phyloP scores from a whole-genome alignment of 2,888 invertebrate genomes.

The Pheosia gnoma region DNA sequence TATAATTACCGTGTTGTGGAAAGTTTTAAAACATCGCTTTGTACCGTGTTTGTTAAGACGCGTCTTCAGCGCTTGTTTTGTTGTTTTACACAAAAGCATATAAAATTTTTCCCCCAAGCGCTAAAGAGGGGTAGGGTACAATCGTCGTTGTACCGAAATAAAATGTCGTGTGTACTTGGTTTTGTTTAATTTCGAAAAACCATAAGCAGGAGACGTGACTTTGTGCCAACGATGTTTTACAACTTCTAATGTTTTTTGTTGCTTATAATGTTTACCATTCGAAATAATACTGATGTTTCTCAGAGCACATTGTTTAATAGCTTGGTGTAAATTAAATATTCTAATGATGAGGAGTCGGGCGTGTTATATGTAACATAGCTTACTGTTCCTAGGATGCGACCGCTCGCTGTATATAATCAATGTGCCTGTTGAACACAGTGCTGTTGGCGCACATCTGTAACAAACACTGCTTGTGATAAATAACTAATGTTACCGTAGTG shows the following conservation, averaged over 20 bases:
- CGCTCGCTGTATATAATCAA: constrained; percentile 17
- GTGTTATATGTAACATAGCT: constrained; percentile 27
- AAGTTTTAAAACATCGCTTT: constrained; percentile 32
- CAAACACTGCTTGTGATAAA: constrained; percentile 49
- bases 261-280: constrained; percentile 29
- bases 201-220: no score
- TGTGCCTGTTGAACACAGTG: constrained; percentile 38
- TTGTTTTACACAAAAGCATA: no score
- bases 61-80: no score
- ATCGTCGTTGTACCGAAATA: no score
- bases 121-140: no score
- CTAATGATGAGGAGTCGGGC: constrained; percentile 13
- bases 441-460: constrained; percentile 29
- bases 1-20: constrained; percentile 21
- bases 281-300: constrained; percentile 23
- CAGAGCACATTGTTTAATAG: constrained; percentile 34
- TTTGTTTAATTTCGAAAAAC: no score
- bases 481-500: constrained; percentile 56
- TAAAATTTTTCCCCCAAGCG: no score
- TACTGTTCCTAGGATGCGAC: constrained; percentile 20
- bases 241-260: constrained; percentile 25
- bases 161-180: no score
- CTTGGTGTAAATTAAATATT: constrained; percentile 34
- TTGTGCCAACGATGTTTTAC: constrained; percentile 30
- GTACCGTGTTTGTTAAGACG: constrained; percentile 6